Conservation (phyloP, 2,888 invertebrate species). For the Erannis defoliaria region DNA sequence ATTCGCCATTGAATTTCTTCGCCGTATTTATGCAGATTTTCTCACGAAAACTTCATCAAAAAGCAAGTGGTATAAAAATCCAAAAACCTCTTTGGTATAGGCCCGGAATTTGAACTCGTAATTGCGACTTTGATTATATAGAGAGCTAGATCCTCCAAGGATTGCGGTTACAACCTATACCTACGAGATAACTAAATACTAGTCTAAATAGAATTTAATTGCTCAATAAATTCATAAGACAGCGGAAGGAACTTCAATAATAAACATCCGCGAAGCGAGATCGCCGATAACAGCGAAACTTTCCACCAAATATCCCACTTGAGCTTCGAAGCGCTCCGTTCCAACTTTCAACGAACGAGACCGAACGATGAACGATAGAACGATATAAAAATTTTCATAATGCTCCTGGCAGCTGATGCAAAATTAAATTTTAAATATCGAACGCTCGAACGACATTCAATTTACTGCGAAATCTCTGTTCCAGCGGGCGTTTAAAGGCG, state of each 20-base stretch:
- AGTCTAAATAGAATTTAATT: constrained; percentile 8
- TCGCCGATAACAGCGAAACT: constrained; percentile 40
- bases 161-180: too few species aligned
- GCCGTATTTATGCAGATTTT: too few species aligned
- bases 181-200: background rate
- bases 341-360: constrained; percentile 24
- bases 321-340: constrained; percentile 28
- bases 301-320: constrained; percentile 37
- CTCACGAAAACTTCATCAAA: too few species aligned
- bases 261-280: constrained; percentile 36
- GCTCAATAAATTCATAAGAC: constrained; percentile 27
- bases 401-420: constrained; percentile 75
- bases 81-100: too few species aligned
- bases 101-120: too few species aligned
- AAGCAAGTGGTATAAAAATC: too few species aligned
- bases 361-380: constrained; percentile 45
- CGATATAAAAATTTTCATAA: constrained; percentile 75
- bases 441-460: constrained; percentile 69
- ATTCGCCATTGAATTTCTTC: too few species aligned
- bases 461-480: constrained; percentile 72
- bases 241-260: constrained; percentile 22
- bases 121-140: too few species aligned
- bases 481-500: constrained; percentile 50
- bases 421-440: constrained; percentile 85
- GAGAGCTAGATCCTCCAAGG: too few species aligned